phyloP scores from a whole-genome alignment of 2,888 invertebrate species.

The Tricholauxania praeusta region DNA sequence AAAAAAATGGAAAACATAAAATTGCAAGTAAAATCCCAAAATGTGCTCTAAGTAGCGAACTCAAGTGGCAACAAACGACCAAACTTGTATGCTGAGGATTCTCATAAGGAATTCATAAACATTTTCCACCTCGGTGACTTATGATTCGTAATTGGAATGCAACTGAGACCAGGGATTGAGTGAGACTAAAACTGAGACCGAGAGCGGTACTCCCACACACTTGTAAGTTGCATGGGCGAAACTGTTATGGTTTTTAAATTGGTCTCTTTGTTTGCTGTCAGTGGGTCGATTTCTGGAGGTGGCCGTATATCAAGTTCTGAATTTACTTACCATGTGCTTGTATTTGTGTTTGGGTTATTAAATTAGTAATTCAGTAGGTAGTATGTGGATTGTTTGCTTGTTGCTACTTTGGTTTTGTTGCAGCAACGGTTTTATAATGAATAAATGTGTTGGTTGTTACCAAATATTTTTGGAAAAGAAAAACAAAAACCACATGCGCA shows the following conservation, averaged over 20 bases:
- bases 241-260: constrained; percentile 13
- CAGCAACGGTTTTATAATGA: constrained; percentile 18
- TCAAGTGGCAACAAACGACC: neutral
- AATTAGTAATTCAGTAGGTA: constrained; percentile 39
- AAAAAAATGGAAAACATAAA: neutral
- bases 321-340: neutral
- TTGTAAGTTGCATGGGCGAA: neutral
- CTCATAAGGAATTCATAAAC: constrained; percentile 66
- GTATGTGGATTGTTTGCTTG: constrained; percentile 35
- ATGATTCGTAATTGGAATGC: constrained; percentile 62
- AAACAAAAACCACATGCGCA: neutral
- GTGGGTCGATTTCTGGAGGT: neutral
- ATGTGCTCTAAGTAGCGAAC: neutral
- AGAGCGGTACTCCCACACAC: neutral
- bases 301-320: neutral
- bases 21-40: neutral
- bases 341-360: neutral
- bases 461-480: neutral
- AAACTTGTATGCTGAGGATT: constrained; percentile 34
- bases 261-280: constrained; percentile 16
- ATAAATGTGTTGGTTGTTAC: constrained; percentile 6
- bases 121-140: constrained; percentile 63
- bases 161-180: constrained; percentile 54
- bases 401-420: constrained; percentile 15
- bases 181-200: neutral